phyloP scores from a whole-genome alignment of 2,888 invertebrate genomes.

The Willowsia nigromaculata region DNA sequence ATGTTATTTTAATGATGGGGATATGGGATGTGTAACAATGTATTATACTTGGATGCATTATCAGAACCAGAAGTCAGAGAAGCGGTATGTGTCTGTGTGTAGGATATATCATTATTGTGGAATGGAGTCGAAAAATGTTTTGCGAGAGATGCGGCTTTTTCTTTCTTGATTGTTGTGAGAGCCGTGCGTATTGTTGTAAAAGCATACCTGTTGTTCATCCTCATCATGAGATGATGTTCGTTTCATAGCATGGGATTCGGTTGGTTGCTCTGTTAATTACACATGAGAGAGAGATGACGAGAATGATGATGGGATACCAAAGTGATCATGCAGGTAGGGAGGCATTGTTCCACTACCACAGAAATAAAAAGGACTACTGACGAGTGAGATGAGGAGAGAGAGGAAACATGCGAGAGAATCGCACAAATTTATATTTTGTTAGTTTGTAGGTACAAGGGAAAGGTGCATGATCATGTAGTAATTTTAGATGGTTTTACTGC shows the following conservation, averaged over 20 bases:
- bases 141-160: slow-evolving; percentile 34
- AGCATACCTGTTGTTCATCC: background rate
- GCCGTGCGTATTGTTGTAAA: background rate
- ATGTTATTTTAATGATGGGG: background rate
- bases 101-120: background rate
- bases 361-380: slow-evolving; percentile 1
- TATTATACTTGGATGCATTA: background rate
- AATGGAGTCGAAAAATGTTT: background rate
- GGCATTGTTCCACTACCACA: slow-evolving; percentile 46
- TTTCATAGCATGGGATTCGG: slow-evolving; percentile 15
- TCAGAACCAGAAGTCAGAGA: background rate
- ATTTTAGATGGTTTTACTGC: too few species aligned
- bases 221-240: too few species aligned
- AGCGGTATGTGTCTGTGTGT: background rate
- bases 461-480: too few species aligned
- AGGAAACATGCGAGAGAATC: background rate
- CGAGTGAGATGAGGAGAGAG: background rate
- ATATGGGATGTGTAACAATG: slow-evolving; percentile 3
- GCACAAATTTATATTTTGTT: slow-evolving; percentile 11
- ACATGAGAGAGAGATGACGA: background rate
- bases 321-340: background rate
- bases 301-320: slow-evolving; percentile 13
- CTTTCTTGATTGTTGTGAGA: slow-evolving; percentile 10
- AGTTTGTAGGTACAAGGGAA: too few species aligned
- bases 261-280: slow-evolving; percentile 32